Evolutionary conservation across 64 coral and sea anemone genomes (phyloP).

Genomic region (Cladopsammia gracilis): DNA sequence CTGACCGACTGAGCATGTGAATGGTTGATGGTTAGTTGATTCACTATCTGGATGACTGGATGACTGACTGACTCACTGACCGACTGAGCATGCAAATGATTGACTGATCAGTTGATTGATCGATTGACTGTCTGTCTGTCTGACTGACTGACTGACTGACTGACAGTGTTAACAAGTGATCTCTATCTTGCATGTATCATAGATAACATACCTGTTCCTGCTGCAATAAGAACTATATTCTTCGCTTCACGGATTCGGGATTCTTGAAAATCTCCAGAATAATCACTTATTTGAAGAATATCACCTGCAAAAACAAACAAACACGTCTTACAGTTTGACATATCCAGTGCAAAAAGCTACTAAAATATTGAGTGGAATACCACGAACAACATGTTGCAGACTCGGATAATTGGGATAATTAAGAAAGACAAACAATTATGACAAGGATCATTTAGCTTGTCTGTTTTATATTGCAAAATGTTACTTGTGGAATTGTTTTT

Average conservation of each 20-base stretch:
- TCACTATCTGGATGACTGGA: background rate
- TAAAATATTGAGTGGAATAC: too few relatives aligned
- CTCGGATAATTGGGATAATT: too few relatives aligned
- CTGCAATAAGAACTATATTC: slow-evolving; percentile 87
- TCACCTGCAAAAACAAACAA: slow-evolving; percentile 59
- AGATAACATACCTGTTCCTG: slow-evolving; percentile 78
- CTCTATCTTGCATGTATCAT: background rate
- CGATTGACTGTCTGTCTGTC: background rate
- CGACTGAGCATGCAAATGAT: background rate
- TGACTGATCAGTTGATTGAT: background rate
- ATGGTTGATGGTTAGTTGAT: too few relatives aligned
- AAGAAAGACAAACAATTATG: too few relatives aligned
- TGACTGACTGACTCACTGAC: background rate
- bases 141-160: background rate
- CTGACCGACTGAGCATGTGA: too few relatives aligned
- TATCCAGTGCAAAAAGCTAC: too few relatives aligned
- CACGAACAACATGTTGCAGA: too few relatives aligned
- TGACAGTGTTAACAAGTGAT: too few relatives aligned
- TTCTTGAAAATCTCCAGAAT: slow-evolving; percentile 89
- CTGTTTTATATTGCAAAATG: too few relatives aligned
- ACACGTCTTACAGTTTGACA: too few relatives aligned
- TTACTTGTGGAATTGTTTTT: too few relatives aligned
- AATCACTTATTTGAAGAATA: slow-evolving; percentile 65
- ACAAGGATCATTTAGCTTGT: too few relatives aligned
- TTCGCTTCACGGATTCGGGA: slow-evolving; percentile 76